Conservation (phyloP, 2,113 vertebrate genomes). For the Hippoglossus stenolepis region DNA sequence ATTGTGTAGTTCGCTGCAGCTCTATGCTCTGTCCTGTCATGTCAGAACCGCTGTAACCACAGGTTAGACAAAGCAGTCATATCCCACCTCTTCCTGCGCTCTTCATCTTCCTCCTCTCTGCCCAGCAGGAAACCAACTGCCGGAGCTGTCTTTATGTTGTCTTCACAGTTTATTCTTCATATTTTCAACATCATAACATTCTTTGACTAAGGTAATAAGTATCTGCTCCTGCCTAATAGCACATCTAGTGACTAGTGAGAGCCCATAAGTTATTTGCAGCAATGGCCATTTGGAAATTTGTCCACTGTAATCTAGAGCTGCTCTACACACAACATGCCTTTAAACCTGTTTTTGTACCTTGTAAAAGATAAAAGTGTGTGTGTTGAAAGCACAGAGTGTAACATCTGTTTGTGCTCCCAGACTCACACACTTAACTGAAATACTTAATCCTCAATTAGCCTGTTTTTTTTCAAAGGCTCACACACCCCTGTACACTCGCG, state of each 20-base stretch:
- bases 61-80: conserved; percentile 58
- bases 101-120: conserved; percentile 21
- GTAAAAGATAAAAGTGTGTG: neutral
- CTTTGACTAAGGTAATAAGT: no score
- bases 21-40: conserved; percentile 62
- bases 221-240: no score
- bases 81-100: conserved; percentile 28
- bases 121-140: conserved; percentile 16
- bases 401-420: neutral
- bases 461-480: conserved; percentile 2
- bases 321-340: neutral
- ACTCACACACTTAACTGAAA: neutral
- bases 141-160: conserved; percentile 5
- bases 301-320: neutral
- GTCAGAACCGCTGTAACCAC: conserved; percentile 58
- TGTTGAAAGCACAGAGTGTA: neutral
- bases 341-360: neutral
- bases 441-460: neutral
- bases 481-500: neutral
- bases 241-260: no score
- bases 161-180: neutral
- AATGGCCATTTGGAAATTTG: neutral
- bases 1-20: conserved; percentile 66
- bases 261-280: neutral
- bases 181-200: neutral